phyloP scores from a whole-genome alignment of 2,888 invertebrate species.

The Eristalis arbustorum region DNA sequence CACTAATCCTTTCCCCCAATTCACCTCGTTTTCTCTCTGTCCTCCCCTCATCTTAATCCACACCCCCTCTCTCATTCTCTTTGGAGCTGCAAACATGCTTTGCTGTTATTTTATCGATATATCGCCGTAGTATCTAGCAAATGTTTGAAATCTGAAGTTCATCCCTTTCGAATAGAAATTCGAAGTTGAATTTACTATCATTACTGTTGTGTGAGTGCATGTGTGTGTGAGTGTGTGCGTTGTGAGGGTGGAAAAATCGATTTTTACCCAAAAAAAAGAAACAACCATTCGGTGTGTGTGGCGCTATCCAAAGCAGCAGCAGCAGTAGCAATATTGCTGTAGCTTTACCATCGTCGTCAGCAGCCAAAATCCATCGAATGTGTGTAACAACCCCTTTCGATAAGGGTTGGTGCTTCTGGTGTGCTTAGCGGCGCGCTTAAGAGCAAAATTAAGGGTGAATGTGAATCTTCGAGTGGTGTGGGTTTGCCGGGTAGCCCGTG shows the following conservation, averaged over 20 bases:
- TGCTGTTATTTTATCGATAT: not conserved
- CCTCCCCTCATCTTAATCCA: not conserved
- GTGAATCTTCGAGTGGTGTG: conserved; percentile 41
- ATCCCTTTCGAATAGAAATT: conserved; percentile 16
- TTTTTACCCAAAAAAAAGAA: conserved; percentile 72
- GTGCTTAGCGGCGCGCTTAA: conserved; percentile 36
- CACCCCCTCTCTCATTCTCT: not conserved
- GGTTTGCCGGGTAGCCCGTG: not conserved
- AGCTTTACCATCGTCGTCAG: conserved; percentile 17
- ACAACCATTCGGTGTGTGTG: conserved; percentile 18
- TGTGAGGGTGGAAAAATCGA: conserved; percentile 76
- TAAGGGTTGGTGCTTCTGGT: conserved; percentile 35
- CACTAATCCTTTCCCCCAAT: not conserved
- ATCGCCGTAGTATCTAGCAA: not conserved
- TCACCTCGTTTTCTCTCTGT: too few species aligned
- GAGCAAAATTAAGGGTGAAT: conserved; percentile 63
- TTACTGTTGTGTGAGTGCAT: not conserved
- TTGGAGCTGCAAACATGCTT: not conserved
- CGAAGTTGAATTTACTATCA: conserved; percentile 16
- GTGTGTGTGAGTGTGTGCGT: conserved; percentile 40
- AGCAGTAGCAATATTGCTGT: conserved; percentile 52
- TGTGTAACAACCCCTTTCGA: not conserved
- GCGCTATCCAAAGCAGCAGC: conserved; percentile 24
- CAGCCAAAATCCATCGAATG: conserved; percentile 2
- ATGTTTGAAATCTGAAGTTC: conserved; percentile 17